These are phyloP conservation scores for Daktulosphaira vitifoliae DNA, from an alignment of 1,140 invertebrate species.

Conservation along the genomic window DNA sequence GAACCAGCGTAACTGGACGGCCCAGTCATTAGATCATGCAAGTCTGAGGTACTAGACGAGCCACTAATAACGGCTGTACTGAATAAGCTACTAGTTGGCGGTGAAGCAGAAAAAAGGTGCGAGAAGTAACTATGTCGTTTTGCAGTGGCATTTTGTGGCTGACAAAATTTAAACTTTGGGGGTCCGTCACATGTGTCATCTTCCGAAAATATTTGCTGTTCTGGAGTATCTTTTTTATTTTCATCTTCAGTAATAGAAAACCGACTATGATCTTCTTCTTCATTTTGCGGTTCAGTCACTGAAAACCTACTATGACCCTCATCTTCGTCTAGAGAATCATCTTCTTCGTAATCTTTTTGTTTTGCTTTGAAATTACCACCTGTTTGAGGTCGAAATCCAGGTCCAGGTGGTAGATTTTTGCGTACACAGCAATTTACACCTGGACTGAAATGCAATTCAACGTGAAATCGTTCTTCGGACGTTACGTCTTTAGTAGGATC, in stretches of 20 bases:
- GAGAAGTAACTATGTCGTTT: slow-evolving; percentile 23
- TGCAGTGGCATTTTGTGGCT: slow-evolving; percentile 13
- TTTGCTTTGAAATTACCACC: slow-evolving; percentile 30
- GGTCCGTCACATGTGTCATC: slow-evolving; percentile 25
- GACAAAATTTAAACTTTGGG: slow-evolving; percentile 23
- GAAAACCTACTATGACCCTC: slow-evolving; percentile 27
- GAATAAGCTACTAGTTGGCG: slow-evolving; percentile 67
- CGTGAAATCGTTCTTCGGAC: slow-evolving; percentile 85
- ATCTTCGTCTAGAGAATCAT: slow-evolving; percentile 29
- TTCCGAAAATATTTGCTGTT: slow-evolving; percentile 10
- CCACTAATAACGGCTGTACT: slow-evolving; percentile 90
- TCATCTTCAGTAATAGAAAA: slow-evolving; percentile 28
- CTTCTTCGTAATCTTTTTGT: slow-evolving; percentile 25
- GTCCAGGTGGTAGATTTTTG: slow-evolving; percentile 84
- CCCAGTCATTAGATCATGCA: slow-evolving; percentile 72
- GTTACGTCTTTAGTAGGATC: slow-evolving; percentile 90
- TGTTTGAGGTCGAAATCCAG: slow-evolving; percentile 84
- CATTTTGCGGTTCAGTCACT: slow-evolving; percentile 23
- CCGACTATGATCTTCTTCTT: slow-evolving; percentile 27
- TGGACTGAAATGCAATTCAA: slow-evolving; percentile 95
- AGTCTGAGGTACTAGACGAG: slow-evolving; percentile 79
- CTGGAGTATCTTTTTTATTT: slow-evolving; percentile 17
- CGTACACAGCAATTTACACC: slow-evolving; percentile 93
- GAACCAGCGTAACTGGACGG: slow-evolving; percentile 63
- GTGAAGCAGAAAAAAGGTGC: slow-evolving; percentile 44